These are phyloP conservation scores for Hyposoter dolosus DNA, from an alignment of 2,888 invertebrate genomes.

Conservation along the genomic window DNA sequence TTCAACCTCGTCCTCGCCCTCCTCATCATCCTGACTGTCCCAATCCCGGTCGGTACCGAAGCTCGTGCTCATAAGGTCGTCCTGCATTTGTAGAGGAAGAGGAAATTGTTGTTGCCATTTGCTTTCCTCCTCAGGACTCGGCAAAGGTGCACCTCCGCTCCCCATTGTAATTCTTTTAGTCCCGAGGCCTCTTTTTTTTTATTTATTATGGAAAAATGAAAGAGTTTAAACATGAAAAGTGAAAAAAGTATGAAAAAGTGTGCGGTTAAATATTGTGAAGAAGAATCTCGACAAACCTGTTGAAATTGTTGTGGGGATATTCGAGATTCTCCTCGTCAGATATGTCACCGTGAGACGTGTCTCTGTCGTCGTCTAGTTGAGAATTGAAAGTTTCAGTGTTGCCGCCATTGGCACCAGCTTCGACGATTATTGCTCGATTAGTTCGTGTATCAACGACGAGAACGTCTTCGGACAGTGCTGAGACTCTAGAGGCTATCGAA, in stretches of 20 bases:
- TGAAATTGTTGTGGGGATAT: slow-evolving; percentile 65
- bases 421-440: slow-evolving; percentile 84
- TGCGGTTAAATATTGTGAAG: not conserved
- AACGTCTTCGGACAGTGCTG: slow-evolving; percentile 83
- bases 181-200: slow-evolving; percentile 42
- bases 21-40: slow-evolving; percentile 87
- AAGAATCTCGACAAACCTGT: slow-evolving; percentile 43
- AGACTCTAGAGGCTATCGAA: slow-evolving; percentile 79
- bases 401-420: slow-evolving; percentile 73
- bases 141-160: slow-evolving; percentile 80
- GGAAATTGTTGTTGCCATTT: slow-evolving; percentile 81
- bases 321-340: slow-evolving; percentile 79
- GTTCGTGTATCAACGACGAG: slow-evolving; percentile 85
- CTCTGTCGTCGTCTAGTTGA: slow-evolving; percentile 76
- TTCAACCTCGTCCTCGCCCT: slow-evolving; percentile 83
- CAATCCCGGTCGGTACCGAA: slow-evolving; percentile 88
- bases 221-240: not conserved
- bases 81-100: slow-evolving; percentile 79
- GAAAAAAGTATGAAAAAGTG: not conserved
- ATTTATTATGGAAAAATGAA: not conserved
- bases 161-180: slow-evolving; percentile 62
- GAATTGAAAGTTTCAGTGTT: slow-evolving; percentile 68
- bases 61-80: slow-evolving; percentile 85
- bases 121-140: slow-evolving; percentile 83
- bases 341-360: slow-evolving; percentile 76